Base-by-base conservation (phyloP, 2,888 invertebrate genomes). In the Mythimna ferrago region DNA sequence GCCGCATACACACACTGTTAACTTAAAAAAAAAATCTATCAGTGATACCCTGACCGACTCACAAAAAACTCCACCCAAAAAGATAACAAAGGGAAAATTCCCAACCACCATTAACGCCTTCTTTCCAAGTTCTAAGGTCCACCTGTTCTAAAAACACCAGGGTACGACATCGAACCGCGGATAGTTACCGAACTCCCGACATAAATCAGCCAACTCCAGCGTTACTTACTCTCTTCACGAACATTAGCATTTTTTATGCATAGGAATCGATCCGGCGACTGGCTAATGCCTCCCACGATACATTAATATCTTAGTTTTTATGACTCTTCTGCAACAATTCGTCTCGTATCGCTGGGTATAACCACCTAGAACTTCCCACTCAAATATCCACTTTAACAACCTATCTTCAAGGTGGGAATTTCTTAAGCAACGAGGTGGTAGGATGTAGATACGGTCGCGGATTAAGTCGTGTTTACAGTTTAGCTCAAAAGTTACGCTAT, bases 251-350 rank as follows among this genome's bases (percentile, higher is more conserved):
- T 96, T 95, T 96, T 96, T 96, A 96, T 96, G 96, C 95, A 96
- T 95, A 96, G 93, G 91, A 96, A 96, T 96, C 96, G 96, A 96
- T 96, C 96, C 95, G 82, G 84, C 90, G 89, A 92, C 94, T 92
- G 93, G 93, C 94, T 96, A 96, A 96, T 95, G 96, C 96, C 95
- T 96, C 96, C 96, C 96, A 93, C 95, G 96, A 96, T 96, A 96
- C 96, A 96, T 96, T 96, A 96, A 96, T 96, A 96, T 96, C 96
- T 96, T 95, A 96, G 95, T 96, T 96, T 96, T 96, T 96, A 96
- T 95, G 96, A 96, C 94, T 96, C 94, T 95, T 95, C 93, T 92
- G 93, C 92, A 96, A 95, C 94, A 94, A 94, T 94, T 90, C 92
- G 92, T 93, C 94, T 92, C 89, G 74, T 82, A 73, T 73, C 77